These are phyloP conservation scores for Temnothorax curvispinosus DNA, from an alignment of 1,140 invertebrate genomes.

Conservation along the genomic window DNA sequence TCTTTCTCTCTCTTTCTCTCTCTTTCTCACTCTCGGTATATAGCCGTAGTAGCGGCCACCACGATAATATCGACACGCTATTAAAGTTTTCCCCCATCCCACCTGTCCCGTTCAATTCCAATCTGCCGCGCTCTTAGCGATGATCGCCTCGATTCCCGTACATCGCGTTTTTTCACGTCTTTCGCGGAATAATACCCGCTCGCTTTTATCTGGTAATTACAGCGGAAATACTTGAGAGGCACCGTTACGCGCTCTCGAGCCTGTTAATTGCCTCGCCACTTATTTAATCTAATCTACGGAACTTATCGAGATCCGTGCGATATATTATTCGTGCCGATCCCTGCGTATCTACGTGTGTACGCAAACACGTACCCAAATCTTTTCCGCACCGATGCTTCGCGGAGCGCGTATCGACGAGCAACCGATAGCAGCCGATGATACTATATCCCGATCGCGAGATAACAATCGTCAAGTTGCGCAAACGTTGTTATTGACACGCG, in stretches of 20 bases:
- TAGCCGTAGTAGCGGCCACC: conserved; percentile 3
- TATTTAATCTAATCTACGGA: conserved; percentile 62
- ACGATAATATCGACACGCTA: conserved; percentile 57
- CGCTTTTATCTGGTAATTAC: conserved; percentile 61
- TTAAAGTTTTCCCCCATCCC: conserved; percentile 54
- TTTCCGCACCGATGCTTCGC: neutral
- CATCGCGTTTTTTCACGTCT: conserved; percentile 50
- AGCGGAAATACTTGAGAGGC: conserved; percentile 58
- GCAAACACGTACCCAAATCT: conserved; percentile 31
- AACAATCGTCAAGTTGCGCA: conserved; percentile 17
- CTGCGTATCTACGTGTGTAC: neutral
- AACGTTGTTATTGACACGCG: neutral
- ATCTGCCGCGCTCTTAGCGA: conserved; percentile 60
- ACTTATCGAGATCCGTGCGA: conserved; percentile 45
- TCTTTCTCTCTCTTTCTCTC: conserved; percentile 11
- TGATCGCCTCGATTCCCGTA: conserved; percentile 54
- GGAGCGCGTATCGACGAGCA: neutral
- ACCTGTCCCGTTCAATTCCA: conserved; percentile 46
- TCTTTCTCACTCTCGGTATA: neutral
- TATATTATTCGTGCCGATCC: neutral
- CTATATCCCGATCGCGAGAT: neutral
- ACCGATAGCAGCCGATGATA: neutral
- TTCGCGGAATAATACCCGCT: conserved; percentile 58
- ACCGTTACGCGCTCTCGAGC: conserved; percentile 56
- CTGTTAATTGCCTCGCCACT: conserved; percentile 57